Conservation (phyloP, 2,888 invertebrate genomes). For the Caenorhabditis zanzibari region DNA sequence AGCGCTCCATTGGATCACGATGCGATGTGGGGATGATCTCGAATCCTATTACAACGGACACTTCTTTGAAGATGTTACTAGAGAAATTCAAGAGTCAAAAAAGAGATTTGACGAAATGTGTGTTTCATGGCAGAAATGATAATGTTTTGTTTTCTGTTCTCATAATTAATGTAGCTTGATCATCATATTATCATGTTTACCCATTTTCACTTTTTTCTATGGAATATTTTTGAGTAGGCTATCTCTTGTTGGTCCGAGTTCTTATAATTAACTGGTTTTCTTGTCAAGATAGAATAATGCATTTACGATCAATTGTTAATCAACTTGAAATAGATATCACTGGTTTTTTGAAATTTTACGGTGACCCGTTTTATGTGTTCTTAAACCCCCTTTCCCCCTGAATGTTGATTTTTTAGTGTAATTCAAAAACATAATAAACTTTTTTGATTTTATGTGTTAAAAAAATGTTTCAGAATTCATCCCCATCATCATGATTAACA, state of each 20-base stretch:
- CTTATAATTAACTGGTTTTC: background rate
- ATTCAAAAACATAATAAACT: background rate
- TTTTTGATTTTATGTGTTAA: background rate
- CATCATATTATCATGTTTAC: background rate
- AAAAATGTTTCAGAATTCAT: slow-evolving; percentile 14
- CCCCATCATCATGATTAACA: slow-evolving; percentile 12
- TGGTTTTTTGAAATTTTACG: slow-evolving; percentile 7
- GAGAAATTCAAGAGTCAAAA: slow-evolving; percentile 28
- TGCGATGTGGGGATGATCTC: background rate
- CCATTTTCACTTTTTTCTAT: background rate
- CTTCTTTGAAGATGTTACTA: slow-evolving; percentile 32
- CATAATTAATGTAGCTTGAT: background rate
- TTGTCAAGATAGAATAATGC: too few species aligned
- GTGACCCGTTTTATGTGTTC: slow-evolving; percentile 14
- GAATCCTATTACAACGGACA: background rate
- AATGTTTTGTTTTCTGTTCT: background rate
- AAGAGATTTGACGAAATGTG: slow-evolving; percentile 14
- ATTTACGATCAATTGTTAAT: too few species aligned
- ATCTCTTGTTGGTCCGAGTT: background rate
- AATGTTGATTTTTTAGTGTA: background rate
- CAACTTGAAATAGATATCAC: background rate
- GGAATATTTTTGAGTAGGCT: slow-evolving; percentile 4
- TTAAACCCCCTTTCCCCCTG: background rate
- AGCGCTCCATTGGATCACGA: slow-evolving; percentile 47
- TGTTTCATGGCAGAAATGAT: slow-evolving; percentile 19